phyloP scores from a whole-genome alignment of 1,140 invertebrate species.

The Drosophila nasuta region DNA sequence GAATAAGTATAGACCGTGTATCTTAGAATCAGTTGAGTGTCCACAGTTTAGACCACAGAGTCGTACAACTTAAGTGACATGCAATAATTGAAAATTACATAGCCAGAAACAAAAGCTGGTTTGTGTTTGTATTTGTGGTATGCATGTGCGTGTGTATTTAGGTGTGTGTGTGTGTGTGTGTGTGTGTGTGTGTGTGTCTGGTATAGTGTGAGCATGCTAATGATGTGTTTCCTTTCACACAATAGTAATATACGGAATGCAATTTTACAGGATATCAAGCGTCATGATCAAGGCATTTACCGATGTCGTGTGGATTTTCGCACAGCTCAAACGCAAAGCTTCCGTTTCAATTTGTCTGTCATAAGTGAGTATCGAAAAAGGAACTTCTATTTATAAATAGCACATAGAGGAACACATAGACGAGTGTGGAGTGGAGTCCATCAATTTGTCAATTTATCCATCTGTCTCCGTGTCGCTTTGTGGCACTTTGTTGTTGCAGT shows the following conservation, averaged over 20 bases:
- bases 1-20: no score
- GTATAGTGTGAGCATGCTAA: conserved; percentile 55
- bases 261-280: conserved; percentile 89
- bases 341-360: conserved; percentile 94
- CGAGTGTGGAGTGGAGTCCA: not conserved
- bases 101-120: conserved; percentile 22
- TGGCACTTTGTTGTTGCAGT: conserved; percentile 86
- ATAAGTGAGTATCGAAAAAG: conserved; percentile 89
- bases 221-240: conserved; percentile 64
- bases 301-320: conserved; percentile 95
- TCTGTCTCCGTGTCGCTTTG: conserved; percentile 19
- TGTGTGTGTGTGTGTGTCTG: conserved; percentile 5
- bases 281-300: conserved; percentile 94
- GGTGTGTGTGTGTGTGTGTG: conserved; percentile 6
- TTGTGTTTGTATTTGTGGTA: not conserved
- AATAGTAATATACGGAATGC: conserved; percentile 48
- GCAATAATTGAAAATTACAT: conserved; percentile 78
- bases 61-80: conserved; percentile 55
- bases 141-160: conserved; percentile 2
- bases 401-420: not conserved
- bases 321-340: conserved; percentile 94
- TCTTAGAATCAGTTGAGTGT: conserved; percentile 17
- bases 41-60: conserved; percentile 39
- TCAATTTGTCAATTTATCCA: conserved; percentile 19
- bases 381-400: conserved; percentile 5